These are phyloP conservation scores for Coluber constrictor DNA, from an alignment of 2,797 vertebrate species.

Conservation along the genomic window DNA sequence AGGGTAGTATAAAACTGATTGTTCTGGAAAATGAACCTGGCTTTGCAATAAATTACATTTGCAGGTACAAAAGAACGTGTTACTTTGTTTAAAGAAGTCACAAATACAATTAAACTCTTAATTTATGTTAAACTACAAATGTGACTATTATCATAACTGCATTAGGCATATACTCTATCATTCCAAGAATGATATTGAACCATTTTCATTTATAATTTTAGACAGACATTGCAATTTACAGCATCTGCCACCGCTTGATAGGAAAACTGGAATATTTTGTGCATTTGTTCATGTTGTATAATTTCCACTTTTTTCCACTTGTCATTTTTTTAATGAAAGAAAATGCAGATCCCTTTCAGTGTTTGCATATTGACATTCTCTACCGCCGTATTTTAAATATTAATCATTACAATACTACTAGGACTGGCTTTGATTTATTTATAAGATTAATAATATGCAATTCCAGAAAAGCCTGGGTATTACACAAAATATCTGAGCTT, in stretches of 20 bases:
- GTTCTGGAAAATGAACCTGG: constrained; percentile 94
- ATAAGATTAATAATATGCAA: constrained; percentile 54
- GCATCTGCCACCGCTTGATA: constrained; percentile 89
- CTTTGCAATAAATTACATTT: constrained; percentile 99
- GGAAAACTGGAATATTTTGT: constrained; percentile 88
- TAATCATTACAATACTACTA: constrained; percentile 51
- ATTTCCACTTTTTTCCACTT: constrained; percentile 72
- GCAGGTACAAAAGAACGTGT: constrained; percentile 95
- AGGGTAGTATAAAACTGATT: constrained; percentile 93
- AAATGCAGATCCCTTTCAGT: constrained; percentile 60
- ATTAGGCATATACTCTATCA: constrained; percentile 97
- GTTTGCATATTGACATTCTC: constrained; percentile 42
- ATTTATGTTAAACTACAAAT: constrained; percentile 99
- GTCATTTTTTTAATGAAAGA: constrained; percentile 54
- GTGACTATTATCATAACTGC: constrained; percentile 94
- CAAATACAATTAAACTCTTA: constrained; percentile 98
- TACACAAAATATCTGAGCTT: background rate
- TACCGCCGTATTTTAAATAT: constrained; percentile 50
- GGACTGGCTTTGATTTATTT: constrained; percentile 60
- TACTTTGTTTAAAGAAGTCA: constrained; percentile 98
- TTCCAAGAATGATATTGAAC: constrained; percentile 90
- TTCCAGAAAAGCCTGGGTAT: constrained; percentile 46
- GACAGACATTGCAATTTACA: constrained; percentile 91
- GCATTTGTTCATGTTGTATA: constrained; percentile 82
- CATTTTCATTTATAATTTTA: constrained; percentile 95